phyloP scores from a whole-genome alignment of 2,888 invertebrate genomes.

The Conops quadrifasciatus region DNA sequence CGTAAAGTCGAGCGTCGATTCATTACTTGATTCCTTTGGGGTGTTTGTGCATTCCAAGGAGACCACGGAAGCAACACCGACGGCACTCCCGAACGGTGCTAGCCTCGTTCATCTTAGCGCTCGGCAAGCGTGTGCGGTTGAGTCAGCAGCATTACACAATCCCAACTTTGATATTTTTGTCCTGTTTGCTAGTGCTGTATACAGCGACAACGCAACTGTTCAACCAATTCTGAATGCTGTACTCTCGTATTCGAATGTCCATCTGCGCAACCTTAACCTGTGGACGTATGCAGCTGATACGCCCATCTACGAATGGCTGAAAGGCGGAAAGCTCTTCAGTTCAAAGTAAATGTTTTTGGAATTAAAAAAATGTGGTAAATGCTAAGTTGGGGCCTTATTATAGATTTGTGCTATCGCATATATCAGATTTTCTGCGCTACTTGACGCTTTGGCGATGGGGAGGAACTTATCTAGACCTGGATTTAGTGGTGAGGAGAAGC shows the following conservation, averaged over 20 bases:
- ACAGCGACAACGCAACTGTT: constrained; percentile 43
- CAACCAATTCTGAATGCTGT: constrained; percentile 53
- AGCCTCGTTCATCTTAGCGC: constrained; percentile 52
- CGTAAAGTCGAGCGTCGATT: constrained; percentile 6
- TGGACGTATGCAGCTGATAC: constrained; percentile 58
- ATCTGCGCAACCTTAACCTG: constrained; percentile 57
- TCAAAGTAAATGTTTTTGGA: constrained; percentile 47
- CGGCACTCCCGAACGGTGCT: constrained; percentile 9
- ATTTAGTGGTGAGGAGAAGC: constrained; percentile 73
- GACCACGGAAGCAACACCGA: not conserved
- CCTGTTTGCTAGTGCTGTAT: constrained; percentile 58
- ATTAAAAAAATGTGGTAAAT: constrained; percentile 1
- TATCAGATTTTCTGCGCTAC: constrained; percentile 59
- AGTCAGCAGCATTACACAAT: constrained; percentile 62
- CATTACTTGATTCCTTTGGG: constrained; percentile 22
- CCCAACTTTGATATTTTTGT: constrained; percentile 59
- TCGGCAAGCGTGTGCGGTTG: constrained; percentile 63
- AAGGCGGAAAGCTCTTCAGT: constrained; percentile 53
- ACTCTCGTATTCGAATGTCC: constrained; percentile 56
- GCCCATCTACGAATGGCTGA: constrained; percentile 59
- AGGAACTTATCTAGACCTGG: constrained; percentile 80
- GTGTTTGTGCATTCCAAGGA: constrained; percentile 5
- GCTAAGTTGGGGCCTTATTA: not conserved
- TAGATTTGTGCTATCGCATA: constrained; percentile 56
- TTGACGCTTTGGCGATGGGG: constrained; percentile 75